Base-by-base conservation (phyloP, 1,140 invertebrate genomes). In the Orius laevigatus region DNA sequence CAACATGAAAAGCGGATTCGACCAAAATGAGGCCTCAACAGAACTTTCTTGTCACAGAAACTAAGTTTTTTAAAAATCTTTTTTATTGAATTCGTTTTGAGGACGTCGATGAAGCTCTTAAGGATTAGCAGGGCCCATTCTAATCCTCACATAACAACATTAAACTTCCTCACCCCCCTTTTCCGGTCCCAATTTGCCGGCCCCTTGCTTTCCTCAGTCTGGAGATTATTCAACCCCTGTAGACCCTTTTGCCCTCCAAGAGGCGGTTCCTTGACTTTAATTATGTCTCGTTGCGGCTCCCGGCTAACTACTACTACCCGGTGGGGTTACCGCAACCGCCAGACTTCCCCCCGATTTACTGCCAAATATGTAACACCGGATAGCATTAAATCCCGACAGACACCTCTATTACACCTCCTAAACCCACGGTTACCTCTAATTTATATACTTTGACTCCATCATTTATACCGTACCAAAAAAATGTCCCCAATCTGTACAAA, bases 261-360 rank as follows among this genome's bases (percentile, higher is more conserved):
- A 32, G 32, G 10, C 40, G 16, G 43, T 31, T 45, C 25, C 43
- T 45, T 45, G 43, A 31, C 43, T 45, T 45, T 45, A 45, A 45
- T 45, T 45, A 45, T 45, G 43, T 45, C 43, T 45, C 43, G 43
- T 45, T 45, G 43, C 32, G 43, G 43, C 32, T 45, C 43, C 43
- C 43, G 12, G 43, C 43, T 45, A 45, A 45, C 43, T 45, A 45
- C 32, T 31, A 31, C 43, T 45, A 31, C 43, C 19, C 25, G 43
- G 25, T 10, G 4, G 12, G 32, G 19, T 45, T 32, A 32, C 43
- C 43, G 43, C 43, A 45, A 45, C 43, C 25, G 10, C 19, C 11
- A n/a, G 43, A 11, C 32, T 32, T 31, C 43, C 25, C 43, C 25
- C 43, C 43, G 43, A 45, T 45, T 45, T 45, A 45, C 18, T 31